Percentiles rank a stretch among this genome's conserved stretches.
Evolutionary conservation across 2,888 invertebrate genomes (phyloP).

Genomic region (Phengaris alcon): DNA sequence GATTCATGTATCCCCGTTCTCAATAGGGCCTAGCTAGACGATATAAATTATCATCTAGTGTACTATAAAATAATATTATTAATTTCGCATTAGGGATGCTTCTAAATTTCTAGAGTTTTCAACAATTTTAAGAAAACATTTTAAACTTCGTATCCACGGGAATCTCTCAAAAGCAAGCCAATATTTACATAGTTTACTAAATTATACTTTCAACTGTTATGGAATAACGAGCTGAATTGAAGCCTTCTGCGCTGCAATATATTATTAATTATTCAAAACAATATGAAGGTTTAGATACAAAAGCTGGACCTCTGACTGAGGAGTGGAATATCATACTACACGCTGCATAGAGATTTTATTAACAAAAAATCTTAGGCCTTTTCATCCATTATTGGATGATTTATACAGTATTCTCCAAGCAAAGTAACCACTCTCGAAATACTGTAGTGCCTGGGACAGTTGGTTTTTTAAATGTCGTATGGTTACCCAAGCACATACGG

Average conservation of each 20-base stretch:
- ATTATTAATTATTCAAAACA: conserved; percentile 11
- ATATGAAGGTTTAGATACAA: conserved; percentile 3
- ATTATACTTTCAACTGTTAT: background rate
- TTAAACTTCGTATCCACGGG: background rate
- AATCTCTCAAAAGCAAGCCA: background rate
- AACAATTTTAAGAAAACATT: background rate
- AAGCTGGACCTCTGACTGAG: background rate
- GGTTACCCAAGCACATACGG: too few species aligned
- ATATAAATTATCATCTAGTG: background rate
- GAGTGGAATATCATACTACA: background rate
- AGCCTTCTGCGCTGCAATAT: background rate
- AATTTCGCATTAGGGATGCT: too few species aligned
- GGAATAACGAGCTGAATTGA: conserved; percentile 4
- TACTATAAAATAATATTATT: too few species aligned
- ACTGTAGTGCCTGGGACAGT: too few species aligned
- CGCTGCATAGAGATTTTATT: background rate
- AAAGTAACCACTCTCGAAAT: too few species aligned
- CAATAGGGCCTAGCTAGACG: background rate
- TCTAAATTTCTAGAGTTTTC: background rate
- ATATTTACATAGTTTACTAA: conserved; percentile 4
- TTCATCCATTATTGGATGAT: too few species aligned
- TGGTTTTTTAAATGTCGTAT: too few species aligned
- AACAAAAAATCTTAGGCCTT: background rate
- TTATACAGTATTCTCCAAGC: too few species aligned
- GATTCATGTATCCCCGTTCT: background rate